Percentiles rank a stretch among this genome's conserved stretches.
These are phyloP conservation scores for Zosterops borbonicus DNA, from an alignment of 2,113 vertebrate species.

Conservation along the genomic window DNA sequence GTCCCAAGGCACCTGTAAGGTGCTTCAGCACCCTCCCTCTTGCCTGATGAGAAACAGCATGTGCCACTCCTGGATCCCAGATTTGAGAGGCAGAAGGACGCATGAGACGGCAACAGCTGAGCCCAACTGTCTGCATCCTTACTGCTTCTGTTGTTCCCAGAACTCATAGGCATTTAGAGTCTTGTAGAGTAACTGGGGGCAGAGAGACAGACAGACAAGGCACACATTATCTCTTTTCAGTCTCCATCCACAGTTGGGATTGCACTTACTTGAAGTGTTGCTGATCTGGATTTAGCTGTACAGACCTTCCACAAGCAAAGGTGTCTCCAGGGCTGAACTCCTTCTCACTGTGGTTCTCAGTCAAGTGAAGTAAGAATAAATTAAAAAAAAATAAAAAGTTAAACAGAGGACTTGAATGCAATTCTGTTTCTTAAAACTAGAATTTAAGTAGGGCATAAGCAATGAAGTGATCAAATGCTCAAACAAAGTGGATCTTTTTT, in stretches of 20 bases:
- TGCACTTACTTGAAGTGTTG: neutral
- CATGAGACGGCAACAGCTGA: neutral
- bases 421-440: neutral
- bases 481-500: neutral
- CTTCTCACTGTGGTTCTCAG: neutral
- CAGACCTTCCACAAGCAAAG: neutral
- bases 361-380: neutral
- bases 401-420: neutral
- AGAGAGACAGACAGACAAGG: neutral
- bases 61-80: neutral
- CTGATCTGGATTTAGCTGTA: neutral
- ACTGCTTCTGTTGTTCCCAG: neutral
- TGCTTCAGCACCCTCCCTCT: neutral
- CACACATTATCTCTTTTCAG: neutral
- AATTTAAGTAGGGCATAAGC: neutral
- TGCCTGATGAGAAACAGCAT: neutral
- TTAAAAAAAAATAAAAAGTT: neutral
- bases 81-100: neutral
- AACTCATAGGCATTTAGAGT: neutral
- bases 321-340: neutral
- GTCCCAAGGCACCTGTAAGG: accelerated
- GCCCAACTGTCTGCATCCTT: neutral
- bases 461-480: neutral
- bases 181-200: neutral
- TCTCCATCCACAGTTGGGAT: neutral